These are phyloP conservation scores for Hozukius guyotensis DNA, from an alignment of 2,797 vertebrate species.

Conservation along the genomic window DNA sequence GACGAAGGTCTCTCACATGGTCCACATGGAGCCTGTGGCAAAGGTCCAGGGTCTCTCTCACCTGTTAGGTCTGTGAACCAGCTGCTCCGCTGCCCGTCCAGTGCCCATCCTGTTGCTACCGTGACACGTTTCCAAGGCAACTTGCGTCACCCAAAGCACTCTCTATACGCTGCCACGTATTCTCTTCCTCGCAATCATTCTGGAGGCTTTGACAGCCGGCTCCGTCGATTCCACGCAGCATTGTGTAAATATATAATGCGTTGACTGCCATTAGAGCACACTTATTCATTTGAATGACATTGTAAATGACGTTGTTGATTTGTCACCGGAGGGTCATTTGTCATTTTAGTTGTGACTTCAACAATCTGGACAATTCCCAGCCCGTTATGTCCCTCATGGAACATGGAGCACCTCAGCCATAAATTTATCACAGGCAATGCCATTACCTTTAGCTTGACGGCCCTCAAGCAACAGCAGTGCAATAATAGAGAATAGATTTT, in stretches of 20 bases:
- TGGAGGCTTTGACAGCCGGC: slow-evolving; percentile 8
- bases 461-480: slow-evolving; percentile 78
- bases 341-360: slow-evolving; percentile 74
- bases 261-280: slow-evolving; percentile 41
- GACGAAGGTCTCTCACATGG: slow-evolving; percentile 8
- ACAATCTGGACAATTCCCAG: slow-evolving; percentile 74
- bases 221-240: background rate
- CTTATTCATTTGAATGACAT: slow-evolving; percentile 68
- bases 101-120: slow-evolving; percentile 18
- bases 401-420: slow-evolving; percentile 67
- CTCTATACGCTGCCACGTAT: background rate
- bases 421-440: slow-evolving; percentile 81
- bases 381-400: slow-evolving; percentile 69
- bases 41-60: slow-evolving; percentile 24
- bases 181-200: background rate
- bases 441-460: slow-evolving; percentile 80
- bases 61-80: slow-evolving; percentile 35
- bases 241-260: slow-evolving; percentile 53
- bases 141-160: slow-evolving; percentile 24
- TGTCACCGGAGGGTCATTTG: slow-evolving; percentile 67
- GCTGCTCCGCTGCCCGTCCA: slow-evolving; percentile 23
- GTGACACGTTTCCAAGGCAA: slow-evolving; percentile 47
- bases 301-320: slow-evolving; percentile 72
- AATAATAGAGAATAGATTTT: slow-evolving; percentile 86
- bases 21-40: background rate